Percentiles rank a stretch among this genome's conserved stretches.
phyloP scores from a whole-genome alignment of 2,888 invertebrate genomes.

The Hanleya hanleyi region DNA sequence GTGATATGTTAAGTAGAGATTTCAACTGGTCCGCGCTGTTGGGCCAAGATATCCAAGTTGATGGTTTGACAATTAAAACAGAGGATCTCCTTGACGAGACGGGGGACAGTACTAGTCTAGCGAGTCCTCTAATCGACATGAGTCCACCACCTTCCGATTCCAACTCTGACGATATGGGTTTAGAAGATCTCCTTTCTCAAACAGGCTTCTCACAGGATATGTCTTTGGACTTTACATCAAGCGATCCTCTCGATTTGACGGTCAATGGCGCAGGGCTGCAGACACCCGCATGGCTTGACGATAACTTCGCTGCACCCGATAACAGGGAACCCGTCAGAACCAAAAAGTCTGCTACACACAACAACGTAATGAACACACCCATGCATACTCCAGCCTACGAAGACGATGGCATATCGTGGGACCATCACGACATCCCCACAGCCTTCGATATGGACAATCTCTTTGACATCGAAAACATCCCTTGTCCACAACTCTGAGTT shows the following conservation, averaged over 20 bases:
- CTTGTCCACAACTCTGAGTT: slow-evolving; percentile 53
- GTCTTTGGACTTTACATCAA: slow-evolving; percentile 50
- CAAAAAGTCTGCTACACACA: slow-evolving; percentile 35
- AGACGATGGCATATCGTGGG: slow-evolving; percentile 59
- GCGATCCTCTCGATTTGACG: slow-evolving; percentile 67
- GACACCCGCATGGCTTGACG: slow-evolving; percentile 72
- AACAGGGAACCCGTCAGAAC: neutral
- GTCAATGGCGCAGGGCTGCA: slow-evolving; percentile 68
- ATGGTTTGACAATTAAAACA: slow-evolving; percentile 66
- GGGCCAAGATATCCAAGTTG: slow-evolving; percentile 70
- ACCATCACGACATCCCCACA: slow-evolving; percentile 54
- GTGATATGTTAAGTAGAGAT: slow-evolving; percentile 57
- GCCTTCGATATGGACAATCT: slow-evolving; percentile 70
- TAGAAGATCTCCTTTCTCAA: slow-evolving; percentile 66
- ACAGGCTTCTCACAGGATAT: slow-evolving; percentile 47
- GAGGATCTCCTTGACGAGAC: slow-evolving; percentile 64
- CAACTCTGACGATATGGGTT: slow-evolving; percentile 64
- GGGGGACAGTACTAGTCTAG: slow-evolving; percentile 47
- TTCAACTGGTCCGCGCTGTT: slow-evolving; percentile 71
- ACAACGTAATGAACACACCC: slow-evolving; percentile 61
- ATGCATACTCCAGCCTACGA: slow-evolving; percentile 58
- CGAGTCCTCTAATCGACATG: slow-evolving; percentile 59
- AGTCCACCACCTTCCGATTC: slow-evolving; percentile 67
- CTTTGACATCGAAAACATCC: slow-evolving; percentile 66
- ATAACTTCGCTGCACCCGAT: slow-evolving; percentile 25